phyloP scores from a whole-genome alignment of 2,113 vertebrate species.

The Phyllostomus discolor region DNA sequence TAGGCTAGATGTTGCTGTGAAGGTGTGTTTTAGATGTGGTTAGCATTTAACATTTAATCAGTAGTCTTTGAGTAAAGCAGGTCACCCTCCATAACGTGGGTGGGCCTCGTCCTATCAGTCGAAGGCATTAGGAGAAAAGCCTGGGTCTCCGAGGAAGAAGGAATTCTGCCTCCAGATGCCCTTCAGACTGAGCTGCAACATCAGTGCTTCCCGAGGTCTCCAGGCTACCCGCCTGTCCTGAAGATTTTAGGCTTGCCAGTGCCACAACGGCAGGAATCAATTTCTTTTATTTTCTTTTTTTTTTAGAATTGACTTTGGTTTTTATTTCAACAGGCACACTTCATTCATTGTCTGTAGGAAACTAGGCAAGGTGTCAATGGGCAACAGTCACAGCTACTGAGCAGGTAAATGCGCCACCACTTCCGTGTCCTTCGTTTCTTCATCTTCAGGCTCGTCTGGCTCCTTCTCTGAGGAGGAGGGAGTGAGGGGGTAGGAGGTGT shows the following conservation, averaged over 20 bases:
- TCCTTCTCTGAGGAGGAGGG: no score
- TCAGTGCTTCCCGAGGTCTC: background rate
- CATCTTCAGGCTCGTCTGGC: slow-evolving; percentile 89
- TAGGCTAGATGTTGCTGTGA: background rate
- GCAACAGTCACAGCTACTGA: slow-evolving; percentile 74
- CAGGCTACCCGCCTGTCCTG: background rate
- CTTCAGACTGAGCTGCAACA: background rate
- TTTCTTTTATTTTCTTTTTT: no score
- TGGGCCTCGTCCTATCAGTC: no score
- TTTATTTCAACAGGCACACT: slow-evolving; percentile 68
- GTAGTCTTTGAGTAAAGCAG: no score
- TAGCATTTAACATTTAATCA: no score
- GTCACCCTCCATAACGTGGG: no score
- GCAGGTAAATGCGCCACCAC: slow-evolving; percentile 71
- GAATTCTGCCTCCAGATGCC: background rate
- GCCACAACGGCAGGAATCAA: background rate
- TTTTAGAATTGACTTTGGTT: slow-evolving; percentile 52
- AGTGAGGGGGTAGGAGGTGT: no score
- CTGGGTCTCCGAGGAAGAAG: no score
- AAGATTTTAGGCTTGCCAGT: no score
- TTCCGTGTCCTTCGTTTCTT: slow-evolving; percentile 85
- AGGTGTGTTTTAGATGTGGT: no score
- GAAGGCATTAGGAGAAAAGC: no score
- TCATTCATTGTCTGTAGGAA: slow-evolving; percentile 64
- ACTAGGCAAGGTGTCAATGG: slow-evolving; percentile 75